Conservation (phyloP, 2,113 vertebrate genomes). For the Puffinus mauretanicus region DNA sequence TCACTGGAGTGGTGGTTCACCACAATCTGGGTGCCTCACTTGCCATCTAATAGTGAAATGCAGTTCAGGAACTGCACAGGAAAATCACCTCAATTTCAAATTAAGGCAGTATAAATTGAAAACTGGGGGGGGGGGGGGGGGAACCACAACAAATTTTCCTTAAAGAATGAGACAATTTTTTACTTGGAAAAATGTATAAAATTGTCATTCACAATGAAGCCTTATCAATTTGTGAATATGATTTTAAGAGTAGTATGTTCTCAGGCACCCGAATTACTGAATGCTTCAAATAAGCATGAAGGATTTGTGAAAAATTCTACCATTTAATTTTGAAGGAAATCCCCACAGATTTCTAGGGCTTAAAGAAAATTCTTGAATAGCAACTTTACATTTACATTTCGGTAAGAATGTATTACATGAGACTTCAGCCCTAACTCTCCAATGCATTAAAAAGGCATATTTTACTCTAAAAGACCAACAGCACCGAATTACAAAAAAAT, state of each 20-base stretch:
- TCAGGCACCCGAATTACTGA: neutral
- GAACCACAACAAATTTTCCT: neutral
- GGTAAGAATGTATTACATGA: neutral
- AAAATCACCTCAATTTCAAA: conserved; percentile 23
- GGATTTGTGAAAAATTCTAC: neutral
- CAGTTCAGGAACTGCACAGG: neutral
- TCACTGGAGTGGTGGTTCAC: neutral
- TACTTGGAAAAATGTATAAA: neutral
- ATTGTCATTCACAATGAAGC: neutral
- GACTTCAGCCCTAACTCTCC: neutral
- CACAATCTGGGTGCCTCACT: neutral
- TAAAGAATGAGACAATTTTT: neutral
- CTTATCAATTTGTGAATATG: neutral
- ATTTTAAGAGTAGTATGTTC: neutral
- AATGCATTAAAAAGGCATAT: neutral
- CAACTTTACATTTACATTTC: neutral
- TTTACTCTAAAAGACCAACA: neutral
- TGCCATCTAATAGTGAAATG: neutral
- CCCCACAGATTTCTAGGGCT: neutral
- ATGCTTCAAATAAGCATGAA: conserved; percentile 10
- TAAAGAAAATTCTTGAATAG: neutral
- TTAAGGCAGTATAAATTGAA: neutral
- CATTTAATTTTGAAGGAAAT: conserved; percentile 25
- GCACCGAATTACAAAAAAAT: neutral
- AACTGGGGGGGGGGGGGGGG: neutral